Evolutionary conservation across 2,113 vertebrate genomes (phyloP).

Genomic region (Oryctolagus cuniculus): DNA sequence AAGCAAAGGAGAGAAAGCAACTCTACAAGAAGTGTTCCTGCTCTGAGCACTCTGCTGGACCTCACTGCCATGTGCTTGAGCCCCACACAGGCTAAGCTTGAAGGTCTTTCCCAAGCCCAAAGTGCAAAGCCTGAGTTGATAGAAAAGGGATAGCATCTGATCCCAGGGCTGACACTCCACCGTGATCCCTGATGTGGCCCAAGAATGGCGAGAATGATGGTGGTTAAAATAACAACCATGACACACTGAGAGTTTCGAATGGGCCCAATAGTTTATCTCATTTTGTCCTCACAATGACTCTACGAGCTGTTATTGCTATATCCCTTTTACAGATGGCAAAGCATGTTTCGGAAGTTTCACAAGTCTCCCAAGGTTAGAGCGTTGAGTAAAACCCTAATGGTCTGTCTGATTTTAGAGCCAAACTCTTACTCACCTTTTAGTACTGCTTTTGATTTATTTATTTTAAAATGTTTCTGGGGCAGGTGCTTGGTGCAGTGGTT

Average conservation of each 20-base stretch:
- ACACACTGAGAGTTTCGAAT: fast-evolving
- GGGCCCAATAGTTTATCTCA: background rate
- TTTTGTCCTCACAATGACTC: background rate
- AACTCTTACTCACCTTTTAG: background rate
- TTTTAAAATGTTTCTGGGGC: background rate
- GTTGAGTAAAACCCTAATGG: background rate
- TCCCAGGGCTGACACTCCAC: background rate
- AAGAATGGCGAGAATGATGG: background rate
- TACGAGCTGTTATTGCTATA: background rate
- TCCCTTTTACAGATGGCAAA: background rate
- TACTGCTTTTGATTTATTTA: background rate
- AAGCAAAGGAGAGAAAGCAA: background rate
- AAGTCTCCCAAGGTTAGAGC: background rate
- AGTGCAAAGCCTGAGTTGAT: background rate
- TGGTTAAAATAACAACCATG: fast-evolving
- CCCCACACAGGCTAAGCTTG: background rate
- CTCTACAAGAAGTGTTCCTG: background rate
- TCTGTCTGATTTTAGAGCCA: background rate
- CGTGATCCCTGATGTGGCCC: background rate
- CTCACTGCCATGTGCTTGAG: fast-evolving
- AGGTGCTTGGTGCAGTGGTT: no score
- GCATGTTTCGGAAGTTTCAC: background rate
- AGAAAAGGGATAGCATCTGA: background rate
- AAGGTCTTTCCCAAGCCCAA: background rate
- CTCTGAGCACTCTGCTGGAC: background rate